These are phyloP conservation scores for Lasaia peninsularis DNA, from an alignment of 1,140 invertebrate species.

Conservation along the genomic window DNA sequence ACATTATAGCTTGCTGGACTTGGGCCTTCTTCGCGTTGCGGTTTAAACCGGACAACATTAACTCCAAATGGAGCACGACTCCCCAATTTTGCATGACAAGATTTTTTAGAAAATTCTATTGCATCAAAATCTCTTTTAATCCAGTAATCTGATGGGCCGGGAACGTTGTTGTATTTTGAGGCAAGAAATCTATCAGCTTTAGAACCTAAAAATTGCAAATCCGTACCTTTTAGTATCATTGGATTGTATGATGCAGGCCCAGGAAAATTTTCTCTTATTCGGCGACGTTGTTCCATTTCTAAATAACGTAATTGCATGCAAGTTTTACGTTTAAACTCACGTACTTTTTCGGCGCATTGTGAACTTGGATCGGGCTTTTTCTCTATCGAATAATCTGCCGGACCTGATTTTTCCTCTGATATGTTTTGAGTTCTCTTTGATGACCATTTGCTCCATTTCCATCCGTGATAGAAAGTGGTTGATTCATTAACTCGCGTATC, in stretches of 20 bases:
- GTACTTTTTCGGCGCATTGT: slow-evolving; percentile 44
- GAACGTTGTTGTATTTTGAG: slow-evolving; percentile 30
- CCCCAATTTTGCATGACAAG: slow-evolving; percentile 39
- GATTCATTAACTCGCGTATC: slow-evolving; percentile 39
- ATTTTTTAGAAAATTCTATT: slow-evolving; percentile 20
- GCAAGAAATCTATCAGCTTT: slow-evolving; percentile 40
- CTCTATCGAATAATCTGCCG: slow-evolving; percentile 43
- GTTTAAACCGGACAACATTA: slow-evolving; percentile 47
- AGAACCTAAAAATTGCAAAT: slow-evolving; percentile 36
- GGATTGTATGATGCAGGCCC: slow-evolving; percentile 50
- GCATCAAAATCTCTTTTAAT: slow-evolving; percentile 52
- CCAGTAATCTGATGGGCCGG: slow-evolving; percentile 45
- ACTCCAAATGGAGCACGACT: slow-evolving; percentile 41
- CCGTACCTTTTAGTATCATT: slow-evolving; percentile 30
- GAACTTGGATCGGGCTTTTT: slow-evolving; percentile 25
- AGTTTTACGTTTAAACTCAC: slow-evolving; percentile 40
- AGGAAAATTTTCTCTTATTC: slow-evolving; percentile 41
- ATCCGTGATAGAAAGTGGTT: slow-evolving; percentile 51
- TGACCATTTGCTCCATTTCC: slow-evolving; percentile 61
- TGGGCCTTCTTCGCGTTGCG: slow-evolving; percentile 36
- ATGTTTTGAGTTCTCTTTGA: slow-evolving; percentile 26
- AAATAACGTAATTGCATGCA: slow-evolving; percentile 53
- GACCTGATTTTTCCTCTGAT: slow-evolving; percentile 37
- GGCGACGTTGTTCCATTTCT: slow-evolving; percentile 49
- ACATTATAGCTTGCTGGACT: slow-evolving; percentile 51